Evolutionary conservation across 2,888 invertebrate genomes (phyloP), one percentile per base, ranked within the genome.

Genomic region (Stenotaenia linearis): DNA sequence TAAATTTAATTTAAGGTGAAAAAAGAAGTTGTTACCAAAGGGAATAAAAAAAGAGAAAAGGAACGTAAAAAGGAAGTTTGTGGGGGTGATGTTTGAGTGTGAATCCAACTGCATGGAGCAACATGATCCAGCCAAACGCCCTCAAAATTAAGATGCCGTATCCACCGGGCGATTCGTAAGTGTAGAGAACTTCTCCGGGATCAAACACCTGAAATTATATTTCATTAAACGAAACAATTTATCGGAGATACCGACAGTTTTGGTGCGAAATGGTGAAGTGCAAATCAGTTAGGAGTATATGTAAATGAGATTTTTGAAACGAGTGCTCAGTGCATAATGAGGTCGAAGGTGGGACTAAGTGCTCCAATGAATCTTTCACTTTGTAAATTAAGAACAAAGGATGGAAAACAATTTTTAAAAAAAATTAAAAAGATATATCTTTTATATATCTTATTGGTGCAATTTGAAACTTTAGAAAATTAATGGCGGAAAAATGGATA

Each of bases 101-200:
- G 85, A 93, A 92, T 83, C 92, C 87, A 25, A 89, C 88, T 1
- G 89, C 88, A 83, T 90, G 90, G 78, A 90, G 88, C 84, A 96
- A 96, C 88, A 95, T 92, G 80, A 91, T 88, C 95, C 96, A 97
- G 0, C 94, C 94, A 0, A 91, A 83, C 0, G 94, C 86, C 69
- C 95, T 89, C 78, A 96, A 86, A 3, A 90, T 88, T 10, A 96
- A 91, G 6, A 97, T 87, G 0, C 92, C 92, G 84, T 95, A 94
- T 0, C 97, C 97, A 0, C 96, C 93, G 0, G 94, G 93, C 61
- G 95, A 95, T 87, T 97, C 96, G 84, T 96, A 97, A 1, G 95
- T 86, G 85, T 97, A 96, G 12, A 96, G 85, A 0, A 97, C 96
- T 86, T 93, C 90, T 1, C 96, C 97, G 0, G 96, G 95, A 86